These are phyloP conservation scores for Beroe ovata DNA, from an alignment of 37 sponge, comb jelly and placozoan species.

Conservation along the genomic window DNA sequence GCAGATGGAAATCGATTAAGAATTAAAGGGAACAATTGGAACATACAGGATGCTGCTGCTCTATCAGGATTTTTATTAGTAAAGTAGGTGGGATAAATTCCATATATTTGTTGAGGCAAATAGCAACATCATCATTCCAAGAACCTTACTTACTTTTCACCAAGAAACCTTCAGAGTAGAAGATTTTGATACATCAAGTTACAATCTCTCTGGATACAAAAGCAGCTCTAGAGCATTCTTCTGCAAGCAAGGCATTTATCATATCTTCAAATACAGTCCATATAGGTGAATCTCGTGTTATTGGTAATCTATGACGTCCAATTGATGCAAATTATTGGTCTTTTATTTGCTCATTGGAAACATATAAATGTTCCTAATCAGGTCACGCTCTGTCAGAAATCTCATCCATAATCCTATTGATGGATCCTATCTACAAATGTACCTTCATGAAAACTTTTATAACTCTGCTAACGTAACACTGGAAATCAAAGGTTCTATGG, in stretches of 20 bases:
- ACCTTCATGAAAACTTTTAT: neutral
- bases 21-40: constrained; percentile 29
- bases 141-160: too few relatives aligned
- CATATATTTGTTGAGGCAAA: too few relatives aligned
- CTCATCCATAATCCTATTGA: neutral
- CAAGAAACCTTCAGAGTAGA: constrained; percentile 1
- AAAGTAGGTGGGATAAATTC: too few relatives aligned
- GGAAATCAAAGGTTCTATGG: too few relatives aligned
- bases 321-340: too few relatives aligned
- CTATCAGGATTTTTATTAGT: constrained; percentile 31
- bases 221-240: constrained; percentile 3
- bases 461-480: too few relatives aligned
- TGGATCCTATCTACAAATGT: neutral
- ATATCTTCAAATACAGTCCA: neutral
- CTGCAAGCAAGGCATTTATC: neutral
- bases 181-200: constrained; percentile 4
- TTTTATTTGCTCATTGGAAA: too few relatives aligned
- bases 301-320: too few relatives aligned
- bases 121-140: too few relatives aligned
- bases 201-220: constrained; percentile 37
- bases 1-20: constrained; percentile 6
- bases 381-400: neutral
- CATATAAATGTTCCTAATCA: too few relatives aligned
- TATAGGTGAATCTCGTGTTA: neutral
- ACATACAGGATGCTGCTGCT: constrained; percentile 34